Base-by-base conservation (phyloP, 2,797 vertebrate genomes). In the Neopelma chrysocephalum region DNA sequence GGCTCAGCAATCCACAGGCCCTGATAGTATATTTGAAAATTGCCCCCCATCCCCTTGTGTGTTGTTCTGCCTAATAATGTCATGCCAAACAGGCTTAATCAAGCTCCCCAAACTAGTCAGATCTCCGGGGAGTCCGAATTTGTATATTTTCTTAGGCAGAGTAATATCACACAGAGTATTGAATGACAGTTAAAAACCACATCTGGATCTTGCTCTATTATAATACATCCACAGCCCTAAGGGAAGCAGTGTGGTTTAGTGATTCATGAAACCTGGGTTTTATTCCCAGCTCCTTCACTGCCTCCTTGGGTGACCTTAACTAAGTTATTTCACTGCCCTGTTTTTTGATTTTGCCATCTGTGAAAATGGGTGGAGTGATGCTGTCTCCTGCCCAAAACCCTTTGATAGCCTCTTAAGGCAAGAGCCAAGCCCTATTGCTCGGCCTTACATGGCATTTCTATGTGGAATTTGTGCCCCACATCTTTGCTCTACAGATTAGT, bases 161-260 rank as follows among this genome's bases (percentile, higher is more conserved):
- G 79, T 69, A 95, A 81, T 94, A 96, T 94, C 94, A 96, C 89
- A 89, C 87, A 70, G 83, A 89, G 76, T 89, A 87, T 45, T 93
- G 92, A 96, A 94, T 48, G 56, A 91, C 87, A 96, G 95, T 96
- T 96, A 68, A 87, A 96, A 97, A 96, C 96, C 96, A 95, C 95
- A 97, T 97, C 93, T 96, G 94, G 94, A 94, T 96, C 92, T 93
- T 87, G 72, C 94, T 85, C 87, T 73, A 47, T 90, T 96, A 90
- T 88, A 97, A 96, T 90, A 81, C 65, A 94, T 95, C 96, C 92
- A 83, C 83, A 81, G 94, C 95, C 96, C 89, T 95, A 58, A 96
- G 96, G 94, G 82, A 95, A 96, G 85, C 65, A 50, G n/a, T 94
- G 94, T 86, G 96, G 94, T 95, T 96, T 95, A 89, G 89, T 96